These are phyloP conservation scores for Varanus komodoensis DNA, from an alignment of 2,113 vertebrate genomes.

Conservation along the genomic window DNA sequence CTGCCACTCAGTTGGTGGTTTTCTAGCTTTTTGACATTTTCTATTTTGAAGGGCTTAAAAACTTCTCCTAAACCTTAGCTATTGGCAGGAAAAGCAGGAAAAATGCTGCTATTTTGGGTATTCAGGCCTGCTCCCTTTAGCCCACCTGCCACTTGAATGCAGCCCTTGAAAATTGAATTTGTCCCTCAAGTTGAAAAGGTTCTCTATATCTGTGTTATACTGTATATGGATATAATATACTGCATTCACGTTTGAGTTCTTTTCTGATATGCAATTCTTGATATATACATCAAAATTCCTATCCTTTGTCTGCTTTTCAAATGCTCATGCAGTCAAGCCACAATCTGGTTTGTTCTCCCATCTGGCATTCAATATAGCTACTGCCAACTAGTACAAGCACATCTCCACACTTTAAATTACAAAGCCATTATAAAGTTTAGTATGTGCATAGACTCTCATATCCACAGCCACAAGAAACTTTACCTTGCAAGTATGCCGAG, in stretches of 20 bases:
- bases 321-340: conserved; percentile 77
- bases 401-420: conserved; percentile 79
- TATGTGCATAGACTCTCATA: background rate
- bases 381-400: conserved; percentile 80
- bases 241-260: background rate
- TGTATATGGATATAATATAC: background rate
- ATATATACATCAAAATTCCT: conserved; percentile 48
- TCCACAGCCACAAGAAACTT: conserved; percentile 43
- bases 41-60: too few species aligned
- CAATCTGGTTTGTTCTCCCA: conserved; percentile 78
- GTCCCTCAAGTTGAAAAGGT: too few species aligned
- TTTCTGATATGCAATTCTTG: background rate
- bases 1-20: too few species aligned
- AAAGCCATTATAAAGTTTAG: conserved; percentile 44
- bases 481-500: conserved; percentile 88
- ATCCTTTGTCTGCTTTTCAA: conserved; percentile 65
- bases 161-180: too few species aligned
- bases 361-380: conserved; percentile 83
- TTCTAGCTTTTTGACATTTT: background rate
- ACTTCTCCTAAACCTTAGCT: too few species aligned
- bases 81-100: too few species aligned
- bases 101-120: too few species aligned
- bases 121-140: too few species aligned
- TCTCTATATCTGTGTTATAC: background rate
- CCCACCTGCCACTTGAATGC: too few species aligned